Evolutionary conservation across 2,797 vertebrate species (phyloP), one percentile per base, ranked within the genome.

Genomic region (Chanos chanos): DNA sequence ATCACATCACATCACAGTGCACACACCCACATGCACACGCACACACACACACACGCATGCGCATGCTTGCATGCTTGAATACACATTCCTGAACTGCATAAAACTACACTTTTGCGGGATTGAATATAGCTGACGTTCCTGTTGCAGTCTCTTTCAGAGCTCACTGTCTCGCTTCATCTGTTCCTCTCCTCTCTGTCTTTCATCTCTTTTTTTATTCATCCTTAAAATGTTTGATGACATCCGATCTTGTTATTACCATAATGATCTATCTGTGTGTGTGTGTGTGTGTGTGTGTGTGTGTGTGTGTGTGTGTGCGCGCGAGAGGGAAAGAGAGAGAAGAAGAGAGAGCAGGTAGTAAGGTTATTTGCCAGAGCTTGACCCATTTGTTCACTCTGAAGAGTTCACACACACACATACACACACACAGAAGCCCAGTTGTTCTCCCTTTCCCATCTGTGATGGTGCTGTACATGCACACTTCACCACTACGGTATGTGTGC

Each of bases 71-170:
- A n/a, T 41, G 22, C 24, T 4, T 45, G n/a, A 44, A 12, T 34
- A 58, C 1, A 34, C 51, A 41, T 22, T 21, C 43, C 22, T 43
- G 43, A 22, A 41, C 5, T 10, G 18, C 41, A 41, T 21, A 1
- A 24, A 24, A 44, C 41, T 18, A 18, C 18, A 18, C 18, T 18
- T 18, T 18, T 37, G 21, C 41, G 12, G n/a, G 41, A 44, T 24
- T 44, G 24, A 44, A 44, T 44, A 44, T 44, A 44, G 41, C 41
- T 44, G 41, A n/a, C n/a, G n/a, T n/a, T n/a, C n/a, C n/a, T 21
- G 12, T 7, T 21, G 21, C 8, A 41, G 9, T 40, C 37, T 9
- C 15, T 12, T 9, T 39, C 39, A 39, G 36, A 13, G 39, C 2
- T 18, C 15, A 16, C 36, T 39, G 16, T 41, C 43, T 5, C 19